Conservation (phyloP, 1,140 invertebrate genomes). For the Hylaeus volcanicus region DNA sequence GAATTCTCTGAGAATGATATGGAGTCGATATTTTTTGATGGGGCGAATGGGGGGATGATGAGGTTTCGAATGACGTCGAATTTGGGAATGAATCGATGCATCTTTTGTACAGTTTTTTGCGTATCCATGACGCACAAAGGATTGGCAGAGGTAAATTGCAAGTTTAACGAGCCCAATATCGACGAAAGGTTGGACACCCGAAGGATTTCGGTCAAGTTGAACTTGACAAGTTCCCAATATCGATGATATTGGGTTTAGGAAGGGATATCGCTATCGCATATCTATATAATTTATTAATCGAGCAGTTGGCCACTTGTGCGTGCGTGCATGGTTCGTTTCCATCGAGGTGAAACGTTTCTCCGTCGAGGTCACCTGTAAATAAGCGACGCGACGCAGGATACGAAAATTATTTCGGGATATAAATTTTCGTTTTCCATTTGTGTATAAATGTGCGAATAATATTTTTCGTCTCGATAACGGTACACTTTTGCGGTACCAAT, state of each 20-base stretch:
- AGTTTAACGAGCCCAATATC: not conserved
- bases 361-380: not conserved
- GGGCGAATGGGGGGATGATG: too few species aligned
- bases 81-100: not conserved
- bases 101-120: not conserved
- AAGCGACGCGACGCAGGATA: not conserved
- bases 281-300: not conserved
- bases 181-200: too few species aligned
- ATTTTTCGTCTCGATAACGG: too few species aligned
- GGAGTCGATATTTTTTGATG: too few species aligned
- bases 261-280: not conserved
- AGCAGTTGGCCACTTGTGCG: not conserved
- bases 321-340: not conserved
- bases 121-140: too few species aligned
- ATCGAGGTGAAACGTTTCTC: not conserved
- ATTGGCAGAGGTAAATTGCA: not conserved
- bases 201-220: not conserved
- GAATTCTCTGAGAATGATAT: too few species aligned
- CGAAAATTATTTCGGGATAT: not conserved
- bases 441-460: too few species aligned
- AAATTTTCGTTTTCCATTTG: not conserved
- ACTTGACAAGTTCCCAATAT: not conserved
- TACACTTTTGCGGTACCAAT: too few species aligned
- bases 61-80: not conserved
- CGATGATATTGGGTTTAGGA: not conserved